phyloP scores from a whole-genome alignment of 2,797 vertebrate genomes.

The Chaenodraco wilsoni region DNA sequence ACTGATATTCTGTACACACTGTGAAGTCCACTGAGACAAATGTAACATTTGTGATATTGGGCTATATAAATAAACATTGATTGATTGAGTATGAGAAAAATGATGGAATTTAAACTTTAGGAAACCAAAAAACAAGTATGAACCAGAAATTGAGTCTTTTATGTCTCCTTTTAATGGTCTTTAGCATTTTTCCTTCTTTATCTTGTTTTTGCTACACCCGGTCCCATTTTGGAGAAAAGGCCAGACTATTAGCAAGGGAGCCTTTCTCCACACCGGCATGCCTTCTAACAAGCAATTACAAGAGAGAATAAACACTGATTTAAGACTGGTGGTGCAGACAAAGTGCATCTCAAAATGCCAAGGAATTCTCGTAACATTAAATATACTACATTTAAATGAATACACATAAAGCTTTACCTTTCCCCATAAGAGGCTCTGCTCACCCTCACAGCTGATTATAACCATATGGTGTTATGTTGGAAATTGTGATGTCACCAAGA shows the following conservation, averaged over 20 bases:
- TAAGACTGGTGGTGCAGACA: slow-evolving; percentile 26
- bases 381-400: slow-evolving; percentile 27
- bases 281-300: slow-evolving; percentile 63
- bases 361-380: slow-evolving; percentile 9
- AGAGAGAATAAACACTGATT: slow-evolving; percentile 22
- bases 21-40: no score
- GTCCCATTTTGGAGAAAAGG: slow-evolving; percentile 46
- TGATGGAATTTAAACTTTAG: no score
- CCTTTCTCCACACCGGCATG: slow-evolving; percentile 24
- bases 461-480: background rate
- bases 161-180: background rate
- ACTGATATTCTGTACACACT: no score
- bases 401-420: background rate
- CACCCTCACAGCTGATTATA: background rate
- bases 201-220: slow-evolving; percentile 19
- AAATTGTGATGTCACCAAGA: slow-evolving; percentile 2
- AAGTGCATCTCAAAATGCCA: slow-evolving; percentile 36
- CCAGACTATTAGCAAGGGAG: slow-evolving; percentile 31
- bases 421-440: background rate
- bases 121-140: no score
- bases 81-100: no score
- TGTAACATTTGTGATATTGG: no score
- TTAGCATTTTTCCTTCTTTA: slow-evolving; percentile 27
- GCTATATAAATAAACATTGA: no score
- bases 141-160: no score